Conservation (phyloP, 1,140 invertebrate genomes). For the Drosophila kikkawai region DNA sequence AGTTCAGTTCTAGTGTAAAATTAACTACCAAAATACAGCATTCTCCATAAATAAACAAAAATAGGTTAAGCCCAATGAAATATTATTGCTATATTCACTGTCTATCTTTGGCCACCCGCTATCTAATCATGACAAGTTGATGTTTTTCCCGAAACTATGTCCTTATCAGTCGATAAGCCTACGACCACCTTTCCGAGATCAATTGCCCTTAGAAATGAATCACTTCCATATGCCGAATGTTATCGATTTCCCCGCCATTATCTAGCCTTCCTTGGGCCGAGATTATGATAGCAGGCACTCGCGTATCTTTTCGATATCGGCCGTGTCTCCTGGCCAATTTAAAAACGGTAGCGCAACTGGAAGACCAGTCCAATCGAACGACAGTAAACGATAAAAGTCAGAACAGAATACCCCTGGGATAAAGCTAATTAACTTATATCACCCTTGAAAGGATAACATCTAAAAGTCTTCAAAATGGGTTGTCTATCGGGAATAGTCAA, state of each 20-base stretch:
- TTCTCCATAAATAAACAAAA: constrained; percentile 40
- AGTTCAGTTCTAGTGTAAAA: constrained; percentile 29
- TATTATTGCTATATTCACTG: constrained; percentile 44
- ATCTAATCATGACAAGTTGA: constrained; percentile 39
- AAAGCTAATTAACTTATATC: constrained; percentile 3
- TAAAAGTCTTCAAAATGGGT: constrained; percentile 57
- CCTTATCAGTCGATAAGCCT: constrained; percentile 34
- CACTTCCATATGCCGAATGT: constrained; percentile 32
- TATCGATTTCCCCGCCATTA: constrained; percentile 39
- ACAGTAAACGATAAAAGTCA: constrained; percentile 65
- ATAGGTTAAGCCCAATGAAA: constrained; percentile 47
- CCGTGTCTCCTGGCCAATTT: constrained; percentile 36
- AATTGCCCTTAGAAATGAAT: constrained; percentile 48
- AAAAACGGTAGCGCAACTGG: constrained; percentile 51
- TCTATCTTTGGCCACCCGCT: constrained; percentile 25
- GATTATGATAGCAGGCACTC: constrained; percentile 33
- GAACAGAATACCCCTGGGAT: constrained; percentile 10
- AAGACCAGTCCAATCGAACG: constrained; percentile 64
- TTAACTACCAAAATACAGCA: constrained; percentile 12
- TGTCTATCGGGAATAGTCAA: constrained; percentile 67
- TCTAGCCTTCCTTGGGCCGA: constrained; percentile 30
- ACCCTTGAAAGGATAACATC: background rate
- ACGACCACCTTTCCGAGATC: constrained; percentile 20
- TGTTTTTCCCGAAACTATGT: constrained; percentile 40
- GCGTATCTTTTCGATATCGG: constrained; percentile 36